Evolutionary conservation across 2,888 invertebrate species (phyloP).

Genomic region (Eremobia ochroleuca): DNA sequence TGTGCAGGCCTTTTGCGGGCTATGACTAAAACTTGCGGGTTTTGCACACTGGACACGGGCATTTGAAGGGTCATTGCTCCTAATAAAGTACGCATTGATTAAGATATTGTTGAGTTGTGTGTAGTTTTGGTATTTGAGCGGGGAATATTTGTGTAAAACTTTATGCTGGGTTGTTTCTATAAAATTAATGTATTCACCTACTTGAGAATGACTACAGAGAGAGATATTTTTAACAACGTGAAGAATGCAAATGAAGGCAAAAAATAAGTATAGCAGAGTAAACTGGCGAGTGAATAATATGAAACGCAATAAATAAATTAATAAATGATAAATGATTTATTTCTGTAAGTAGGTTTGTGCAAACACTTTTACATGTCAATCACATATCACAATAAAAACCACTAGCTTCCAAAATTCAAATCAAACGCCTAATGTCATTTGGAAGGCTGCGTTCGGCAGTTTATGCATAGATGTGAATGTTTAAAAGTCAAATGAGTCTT

Average conservation of each 20-base stretch:
- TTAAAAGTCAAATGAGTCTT: no score
- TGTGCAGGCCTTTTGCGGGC: constrained; percentile 65
- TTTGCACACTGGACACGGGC: constrained; percentile 52
- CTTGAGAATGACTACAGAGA: neutral
- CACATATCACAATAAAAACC: no score
- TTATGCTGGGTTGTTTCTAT: neutral
- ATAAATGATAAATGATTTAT: no score
- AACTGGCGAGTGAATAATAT: neutral
- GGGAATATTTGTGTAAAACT: neutral
- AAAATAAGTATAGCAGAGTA: no score
- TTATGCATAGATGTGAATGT: neutral
- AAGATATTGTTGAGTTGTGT: constrained; percentile 10
- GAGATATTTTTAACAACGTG: neutral
- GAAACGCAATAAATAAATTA: no score
- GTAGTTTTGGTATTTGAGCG: neutral
- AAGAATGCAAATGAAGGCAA: no score
- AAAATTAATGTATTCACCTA: neutral
- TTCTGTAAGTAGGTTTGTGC: no score
- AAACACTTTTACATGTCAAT: no score
- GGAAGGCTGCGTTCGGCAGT: neutral
- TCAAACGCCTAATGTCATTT: neutral
- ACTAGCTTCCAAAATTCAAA: neutral
- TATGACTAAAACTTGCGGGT: constrained; percentile 55
- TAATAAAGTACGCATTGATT: constrained; percentile 44
- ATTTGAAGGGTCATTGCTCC: constrained; percentile 34